Conservation (phyloP, 2,113 vertebrate species). For the Aleadryas rufinucha region DNA sequence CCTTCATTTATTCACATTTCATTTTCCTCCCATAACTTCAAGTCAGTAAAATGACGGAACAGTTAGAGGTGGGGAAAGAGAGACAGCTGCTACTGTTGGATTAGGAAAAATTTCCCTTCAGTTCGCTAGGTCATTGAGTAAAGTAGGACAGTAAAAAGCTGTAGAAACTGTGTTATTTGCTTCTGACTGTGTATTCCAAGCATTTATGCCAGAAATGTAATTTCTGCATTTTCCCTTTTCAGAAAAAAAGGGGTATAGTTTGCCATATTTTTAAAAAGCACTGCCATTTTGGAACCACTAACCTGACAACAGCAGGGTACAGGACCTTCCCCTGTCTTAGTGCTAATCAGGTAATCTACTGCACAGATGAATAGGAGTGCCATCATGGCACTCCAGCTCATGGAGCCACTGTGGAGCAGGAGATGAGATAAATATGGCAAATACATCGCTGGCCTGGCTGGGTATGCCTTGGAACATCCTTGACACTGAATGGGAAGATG, state of each 20-base stretch:
- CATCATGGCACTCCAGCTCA: background rate
- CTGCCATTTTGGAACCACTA: background rate
- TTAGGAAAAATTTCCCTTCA: background rate
- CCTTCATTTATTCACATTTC: slow-evolving; percentile 67
- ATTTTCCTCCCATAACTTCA: slow-evolving; percentile 48
- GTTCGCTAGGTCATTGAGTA: background rate
- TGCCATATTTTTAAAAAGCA: background rate
- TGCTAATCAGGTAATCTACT: background rate
- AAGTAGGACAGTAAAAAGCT: background rate
- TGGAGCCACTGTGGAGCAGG: background rate
- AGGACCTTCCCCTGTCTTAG: background rate
- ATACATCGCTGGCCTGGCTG: background rate
- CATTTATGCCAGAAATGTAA: background rate
- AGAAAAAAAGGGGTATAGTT: background rate
- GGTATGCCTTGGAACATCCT: accelerated
- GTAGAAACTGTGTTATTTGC: background rate
- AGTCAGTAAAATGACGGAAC: slow-evolving; percentile 6
- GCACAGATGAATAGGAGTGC: background rate
- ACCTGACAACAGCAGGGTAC: background rate
- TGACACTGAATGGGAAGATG: background rate
- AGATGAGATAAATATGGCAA: background rate
- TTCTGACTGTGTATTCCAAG: background rate
- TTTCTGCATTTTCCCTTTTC: background rate
- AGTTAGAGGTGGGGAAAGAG: background rate
- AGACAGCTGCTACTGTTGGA: background rate